phyloP scores from a whole-genome alignment of 1,140 invertebrate species.

The Drosophila lowei region DNA sequence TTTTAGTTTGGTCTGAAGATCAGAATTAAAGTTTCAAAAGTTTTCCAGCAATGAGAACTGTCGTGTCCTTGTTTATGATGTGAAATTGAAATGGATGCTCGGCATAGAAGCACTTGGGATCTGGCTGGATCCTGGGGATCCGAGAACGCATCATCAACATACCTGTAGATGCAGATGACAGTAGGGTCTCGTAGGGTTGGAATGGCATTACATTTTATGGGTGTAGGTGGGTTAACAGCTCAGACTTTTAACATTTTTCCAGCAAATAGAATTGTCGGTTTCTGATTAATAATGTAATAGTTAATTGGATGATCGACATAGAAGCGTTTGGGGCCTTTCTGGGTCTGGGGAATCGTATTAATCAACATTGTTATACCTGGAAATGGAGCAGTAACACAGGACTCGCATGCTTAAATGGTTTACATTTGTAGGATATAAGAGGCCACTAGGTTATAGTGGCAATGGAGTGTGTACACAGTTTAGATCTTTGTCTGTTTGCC shows the following conservation, averaged over 20 bases:
- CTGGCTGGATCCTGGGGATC: conserved; percentile 29
- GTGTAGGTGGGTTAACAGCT: neutral
- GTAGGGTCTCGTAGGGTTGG: neutral
- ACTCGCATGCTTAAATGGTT: too few species aligned
- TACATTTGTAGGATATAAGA: too few species aligned
- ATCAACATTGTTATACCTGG: too few species aligned
- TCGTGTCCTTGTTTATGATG: conserved; percentile 23
- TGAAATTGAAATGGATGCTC: conserved; percentile 58
- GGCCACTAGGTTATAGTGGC: too few species aligned
- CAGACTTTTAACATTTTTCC: conserved; percentile 31
- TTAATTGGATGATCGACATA: conserved; percentile 48
- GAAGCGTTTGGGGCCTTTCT: conserved; percentile 1
- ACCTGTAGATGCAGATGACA: conserved; percentile 31
- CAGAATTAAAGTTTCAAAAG: conserved; percentile 4
- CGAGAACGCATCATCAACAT: conserved; percentile 29
- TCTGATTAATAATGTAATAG: conserved; percentile 36
- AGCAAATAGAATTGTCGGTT: conserved; percentile 29
- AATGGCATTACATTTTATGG: neutral
- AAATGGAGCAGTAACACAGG: too few species aligned
- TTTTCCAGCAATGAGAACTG: conserved; percentile 46
- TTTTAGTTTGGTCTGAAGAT: neutral
- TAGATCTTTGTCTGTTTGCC: conserved; percentile 18
- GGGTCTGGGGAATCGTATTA: too few species aligned
- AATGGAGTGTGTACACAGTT: too few species aligned
- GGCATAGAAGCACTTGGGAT: conserved; percentile 41